Percentiles rank a stretch among this genome's conserved stretches.
phyloP scores from a whole-genome alignment of 2,797 vertebrate species.

The Craterocephalus amniculus region DNA sequence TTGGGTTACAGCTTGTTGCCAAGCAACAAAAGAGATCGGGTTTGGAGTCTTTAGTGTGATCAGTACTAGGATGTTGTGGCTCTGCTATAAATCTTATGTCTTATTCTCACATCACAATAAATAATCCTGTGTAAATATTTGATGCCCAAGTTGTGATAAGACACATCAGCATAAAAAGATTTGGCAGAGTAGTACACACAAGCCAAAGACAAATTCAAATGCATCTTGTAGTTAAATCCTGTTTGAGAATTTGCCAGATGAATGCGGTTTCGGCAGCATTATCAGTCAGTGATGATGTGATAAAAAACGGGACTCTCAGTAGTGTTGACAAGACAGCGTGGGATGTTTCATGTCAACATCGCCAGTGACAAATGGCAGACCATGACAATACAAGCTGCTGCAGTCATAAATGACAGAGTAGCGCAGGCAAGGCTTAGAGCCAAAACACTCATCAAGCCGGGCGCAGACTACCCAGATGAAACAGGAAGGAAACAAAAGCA shows the following conservation, averaged over 20 bases:
- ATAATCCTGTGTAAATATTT: background rate
- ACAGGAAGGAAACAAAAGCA: conserved; percentile 11
- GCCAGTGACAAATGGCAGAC: conserved; percentile 50
- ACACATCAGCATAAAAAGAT: background rate
- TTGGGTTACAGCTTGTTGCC: conserved; percentile 73
- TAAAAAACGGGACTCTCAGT: conserved; percentile 16
- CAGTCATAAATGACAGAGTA: conserved; percentile 55
- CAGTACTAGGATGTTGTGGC: conserved; percentile 19
- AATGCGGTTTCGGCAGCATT: conserved; percentile 7
- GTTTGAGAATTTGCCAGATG: conserved; percentile 20
- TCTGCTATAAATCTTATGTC: conserved; percentile 6
- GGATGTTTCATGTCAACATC: conserved; percentile 52
- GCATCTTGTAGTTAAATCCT: conserved; percentile 31
- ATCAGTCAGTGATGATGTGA: conserved; percentile 21
- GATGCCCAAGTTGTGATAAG: background rate
- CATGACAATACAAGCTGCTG: conserved; percentile 54
- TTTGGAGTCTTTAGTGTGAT: conserved; percentile 47
- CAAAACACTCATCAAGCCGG: conserved; percentile 35
- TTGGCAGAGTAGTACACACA: background rate
- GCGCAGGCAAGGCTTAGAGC: conserved; percentile 23
- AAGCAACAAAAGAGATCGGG: conserved; percentile 69
- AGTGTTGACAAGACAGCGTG: conserved; percentile 39
- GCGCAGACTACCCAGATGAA: conserved; percentile 22
- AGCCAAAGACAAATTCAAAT: conserved; percentile 1
- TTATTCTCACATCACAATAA: conserved; percentile 4